Conservation (phyloP, 2,797 vertebrate genomes). For the Brachyrhaphis roseni region DNA sequence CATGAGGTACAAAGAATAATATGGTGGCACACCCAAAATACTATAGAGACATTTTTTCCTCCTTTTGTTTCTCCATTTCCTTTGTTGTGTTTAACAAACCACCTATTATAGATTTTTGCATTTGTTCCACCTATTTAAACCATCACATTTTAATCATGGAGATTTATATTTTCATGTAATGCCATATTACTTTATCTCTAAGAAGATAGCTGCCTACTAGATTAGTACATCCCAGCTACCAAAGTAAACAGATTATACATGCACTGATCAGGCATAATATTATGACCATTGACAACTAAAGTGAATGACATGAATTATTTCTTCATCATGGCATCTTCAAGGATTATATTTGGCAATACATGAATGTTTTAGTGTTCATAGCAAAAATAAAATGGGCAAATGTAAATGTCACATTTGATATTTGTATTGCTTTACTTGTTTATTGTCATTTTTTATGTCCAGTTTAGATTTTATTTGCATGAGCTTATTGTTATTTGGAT, state of each 20-base stretch:
- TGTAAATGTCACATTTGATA: neutral
- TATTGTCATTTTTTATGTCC: neutral
- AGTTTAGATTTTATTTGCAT: neutral
- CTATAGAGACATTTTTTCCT: slow-evolving; percentile 44
- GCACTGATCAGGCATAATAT: neutral
- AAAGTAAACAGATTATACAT: neutral
- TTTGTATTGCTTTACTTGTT: neutral
- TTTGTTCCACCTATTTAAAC: neutral
- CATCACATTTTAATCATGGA: neutral
- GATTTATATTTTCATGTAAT: neutral
- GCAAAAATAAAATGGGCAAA: neutral
- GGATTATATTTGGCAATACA: neutral
- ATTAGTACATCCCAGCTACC: neutral
- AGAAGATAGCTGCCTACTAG: neutral
- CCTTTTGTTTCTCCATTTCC: slow-evolving; percentile 35
- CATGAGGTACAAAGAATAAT: slow-evolving; percentile 54
- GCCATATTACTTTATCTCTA: neutral
- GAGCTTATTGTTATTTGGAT: neutral
- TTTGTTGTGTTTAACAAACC: neutral
- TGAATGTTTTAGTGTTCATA: neutral
- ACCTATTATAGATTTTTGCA: neutral
- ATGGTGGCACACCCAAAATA: slow-evolving; percentile 55
- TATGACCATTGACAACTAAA: no score
- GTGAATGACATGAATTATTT: neutral
- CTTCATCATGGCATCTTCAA: neutral